Evolutionary conservation across 2,888 invertebrate species (phyloP).

Genomic region (Xanthorhoe spadicearia): DNA sequence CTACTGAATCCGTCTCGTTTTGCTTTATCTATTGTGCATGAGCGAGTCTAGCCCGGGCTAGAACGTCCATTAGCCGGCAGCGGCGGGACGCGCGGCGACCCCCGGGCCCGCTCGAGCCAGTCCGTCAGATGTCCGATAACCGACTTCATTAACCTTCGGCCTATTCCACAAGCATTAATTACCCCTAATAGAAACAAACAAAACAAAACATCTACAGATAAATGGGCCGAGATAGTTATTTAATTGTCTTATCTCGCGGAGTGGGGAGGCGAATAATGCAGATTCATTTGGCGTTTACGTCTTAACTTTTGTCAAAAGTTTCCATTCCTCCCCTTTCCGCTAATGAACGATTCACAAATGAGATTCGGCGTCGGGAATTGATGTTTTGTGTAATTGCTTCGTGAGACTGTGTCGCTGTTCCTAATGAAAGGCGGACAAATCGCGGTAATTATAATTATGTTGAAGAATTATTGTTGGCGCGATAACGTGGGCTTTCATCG

Average conservation of each 20-base stretch:
- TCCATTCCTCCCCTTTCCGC: conserved; percentile 66
- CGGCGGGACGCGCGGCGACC: conserved; percentile 36
- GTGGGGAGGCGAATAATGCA: conserved; percentile 67
- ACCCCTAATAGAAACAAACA: conserved; percentile 81
- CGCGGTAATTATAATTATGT: conserved; percentile 40
- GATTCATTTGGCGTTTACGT: conserved; percentile 75
- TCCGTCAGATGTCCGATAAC: conserved; percentile 73
- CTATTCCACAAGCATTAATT: conserved; percentile 72
- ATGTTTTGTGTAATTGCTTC: conserved; percentile 76
- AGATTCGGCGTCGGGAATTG: conserved; percentile 70
- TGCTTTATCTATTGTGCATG: conserved; percentile 34
- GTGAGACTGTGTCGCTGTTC: conserved; percentile 40
- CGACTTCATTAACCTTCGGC: conserved; percentile 77
- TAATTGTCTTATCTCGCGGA: conserved; percentile 75
- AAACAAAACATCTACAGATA: conserved; percentile 74
- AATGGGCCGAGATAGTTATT: conserved; percentile 79
- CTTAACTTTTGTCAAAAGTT: conserved; percentile 78
- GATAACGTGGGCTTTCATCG: conserved; percentile 26
- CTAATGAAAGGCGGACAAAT: conserved; percentile 43
- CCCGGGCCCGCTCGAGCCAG: conserved; percentile 15
- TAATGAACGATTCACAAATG: conserved; percentile 76
- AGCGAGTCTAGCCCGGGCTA: conserved; percentile 36
- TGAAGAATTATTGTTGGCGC: conserved; percentile 31
- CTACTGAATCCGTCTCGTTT: conserved; percentile 25
- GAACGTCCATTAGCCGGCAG: conserved; percentile 48